Conservation (phyloP, 2,113 vertebrate genomes). For the Helogale parvula region DNA sequence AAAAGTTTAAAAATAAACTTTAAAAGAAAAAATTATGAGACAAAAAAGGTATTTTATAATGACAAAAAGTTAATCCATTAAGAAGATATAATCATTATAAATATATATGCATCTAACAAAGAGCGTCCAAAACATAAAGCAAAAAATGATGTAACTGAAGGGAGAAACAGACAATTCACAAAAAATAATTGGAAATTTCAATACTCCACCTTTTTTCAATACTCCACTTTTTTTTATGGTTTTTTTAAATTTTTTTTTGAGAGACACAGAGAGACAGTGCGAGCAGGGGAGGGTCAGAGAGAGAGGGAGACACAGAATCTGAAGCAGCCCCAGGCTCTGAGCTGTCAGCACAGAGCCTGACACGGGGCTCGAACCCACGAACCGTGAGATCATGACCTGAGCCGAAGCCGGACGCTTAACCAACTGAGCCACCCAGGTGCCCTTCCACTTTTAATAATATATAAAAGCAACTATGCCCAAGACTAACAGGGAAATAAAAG, state of each 20-base stretch:
- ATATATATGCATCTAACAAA: neutral
- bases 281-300: no score
- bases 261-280: no score
- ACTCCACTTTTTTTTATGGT: neutral
- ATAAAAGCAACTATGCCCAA: neutral
- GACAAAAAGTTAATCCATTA: neutral
- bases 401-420: no score
- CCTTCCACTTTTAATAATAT: neutral
- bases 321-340: no score
- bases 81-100: neutral
- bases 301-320: no score
- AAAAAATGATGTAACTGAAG: neutral
- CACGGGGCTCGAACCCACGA: no score
- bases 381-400: no score
- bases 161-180: neutral
- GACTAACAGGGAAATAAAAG: neutral
- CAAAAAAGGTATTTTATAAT: neutral
- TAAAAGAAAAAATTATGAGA: neutral
- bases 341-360: no score
- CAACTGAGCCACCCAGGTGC: no score
- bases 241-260: no score
- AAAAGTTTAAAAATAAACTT: neutral
- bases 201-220: neutral
- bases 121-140: neutral
- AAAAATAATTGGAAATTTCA: neutral